These are phyloP conservation scores for Ochropleura plecta DNA, from an alignment of 2,888 invertebrate species.

Conservation along the genomic window DNA sequence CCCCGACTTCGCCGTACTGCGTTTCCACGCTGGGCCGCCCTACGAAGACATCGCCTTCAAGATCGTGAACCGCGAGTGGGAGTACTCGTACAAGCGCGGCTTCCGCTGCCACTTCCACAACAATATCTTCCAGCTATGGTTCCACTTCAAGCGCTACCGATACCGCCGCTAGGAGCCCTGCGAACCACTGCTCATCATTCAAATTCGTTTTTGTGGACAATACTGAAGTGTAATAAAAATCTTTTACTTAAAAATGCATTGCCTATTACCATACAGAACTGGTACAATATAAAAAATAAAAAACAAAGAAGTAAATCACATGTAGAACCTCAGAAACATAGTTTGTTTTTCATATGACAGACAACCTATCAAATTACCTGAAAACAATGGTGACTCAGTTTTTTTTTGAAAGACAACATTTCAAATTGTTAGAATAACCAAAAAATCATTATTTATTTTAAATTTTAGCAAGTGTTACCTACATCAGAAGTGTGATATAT, in stretches of 20 bases:
- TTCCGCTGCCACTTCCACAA: conserved; percentile 99
- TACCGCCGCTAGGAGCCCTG: conserved; percentile 93
- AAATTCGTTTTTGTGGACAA: neutral
- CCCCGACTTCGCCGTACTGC: conserved; percentile 97
- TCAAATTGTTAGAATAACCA: too few relatives aligned
- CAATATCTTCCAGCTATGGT: conserved; percentile 99
- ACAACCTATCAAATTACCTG: too few relatives aligned
- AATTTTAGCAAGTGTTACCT: too few relatives aligned
- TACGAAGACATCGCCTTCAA: conserved; percentile 99
- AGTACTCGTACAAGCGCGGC: conserved; percentile 99
- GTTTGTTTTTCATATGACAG: too few relatives aligned
- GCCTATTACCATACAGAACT: conserved; percentile 14
- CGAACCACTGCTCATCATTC: neutral
- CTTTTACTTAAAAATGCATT: conserved; percentile 6
- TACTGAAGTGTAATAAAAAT: conserved; percentile 21
- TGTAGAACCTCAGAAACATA: too few relatives aligned
- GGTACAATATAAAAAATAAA: too few relatives aligned
- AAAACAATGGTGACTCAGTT: too few relatives aligned
- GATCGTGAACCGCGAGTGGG: conserved; percentile 99
- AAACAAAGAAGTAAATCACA: too few relatives aligned
- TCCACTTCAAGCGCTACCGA: conserved; percentile 99
- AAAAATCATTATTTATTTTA: too few relatives aligned
- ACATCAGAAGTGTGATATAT: too few relatives aligned
- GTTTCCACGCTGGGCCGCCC: conserved; percentile 99
- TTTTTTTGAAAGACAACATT: too few relatives aligned